Base-by-base conservation (phyloP, 2,113 vertebrate genomes). In the Sinocyclocheilus anshuiensis region DNA sequence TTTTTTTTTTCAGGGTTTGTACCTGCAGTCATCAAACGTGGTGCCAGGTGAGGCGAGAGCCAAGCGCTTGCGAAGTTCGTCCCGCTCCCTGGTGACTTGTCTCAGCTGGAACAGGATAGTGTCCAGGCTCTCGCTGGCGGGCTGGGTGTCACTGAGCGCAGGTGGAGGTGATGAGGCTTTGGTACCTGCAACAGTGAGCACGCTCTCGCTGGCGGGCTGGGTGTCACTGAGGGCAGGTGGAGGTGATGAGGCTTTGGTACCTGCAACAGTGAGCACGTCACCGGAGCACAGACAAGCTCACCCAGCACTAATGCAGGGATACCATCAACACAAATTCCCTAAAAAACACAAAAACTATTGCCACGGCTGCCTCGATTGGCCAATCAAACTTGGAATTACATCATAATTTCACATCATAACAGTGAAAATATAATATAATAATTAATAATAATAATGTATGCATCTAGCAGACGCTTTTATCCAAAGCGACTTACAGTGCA, bases 11-110 rank as follows among this genome's bases (percentile, higher is more conserved):
- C 8, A 42, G 22, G 57, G 3, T 63, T 77, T 8, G 61, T 93
- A 99, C 98, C 98, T 98, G 96, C 96, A 97, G 92, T 98, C 97
- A 78, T 99, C 97, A 18, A 99, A 98, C 88, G 97, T 97, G 20
- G 97, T 97, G 78, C 97, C 97, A 0, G 97, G 97, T 63, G 97
- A 96, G 8, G 97, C 96, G 61, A 99, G 95, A 2, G 98, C 97
- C 76, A 99, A 96, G 63, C 95, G 96, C 89, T 98, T 99, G n/a
- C 97, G 96, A 39, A 99, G 95, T 89, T 99, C 97, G 1, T 99
- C 98, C 87, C 98, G 94, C 91, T 99, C 98, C 11, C 97, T 95
- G 75, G 97, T 99, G 90, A 99, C 96, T 89, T 98, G 96, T 24
- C 96, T 96, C 86, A 99, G 95, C 93, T 99, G 98, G 90, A 96